Percentiles rank a stretch among this genome's conserved stretches.
These are phyloP conservation scores for Notodonta dromedarius DNA, from an alignment of 2,888 invertebrate genomes.

Conservation along the genomic window DNA sequence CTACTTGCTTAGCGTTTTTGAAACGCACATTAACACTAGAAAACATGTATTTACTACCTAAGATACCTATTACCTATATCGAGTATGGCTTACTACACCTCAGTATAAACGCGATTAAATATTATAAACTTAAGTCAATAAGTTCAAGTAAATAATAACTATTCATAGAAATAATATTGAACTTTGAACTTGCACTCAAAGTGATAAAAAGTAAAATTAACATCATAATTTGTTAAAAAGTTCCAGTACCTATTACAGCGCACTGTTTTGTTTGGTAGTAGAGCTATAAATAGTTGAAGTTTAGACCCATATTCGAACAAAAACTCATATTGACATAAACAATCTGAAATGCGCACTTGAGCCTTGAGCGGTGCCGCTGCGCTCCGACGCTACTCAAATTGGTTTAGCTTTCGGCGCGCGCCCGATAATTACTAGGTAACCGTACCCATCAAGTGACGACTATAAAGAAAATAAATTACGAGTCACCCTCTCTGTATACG, in stretches of 20 bases:
- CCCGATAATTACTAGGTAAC: slow-evolving; percentile 77
- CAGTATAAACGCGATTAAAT: too few relatives aligned
- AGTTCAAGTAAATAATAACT: background rate
- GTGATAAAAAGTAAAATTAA: slow-evolving; percentile 14
- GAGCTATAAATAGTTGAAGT: slow-evolving; percentile 58
- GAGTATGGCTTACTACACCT: too few relatives aligned
- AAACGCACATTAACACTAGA: too few relatives aligned
- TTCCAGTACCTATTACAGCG: slow-evolving; percentile 25
- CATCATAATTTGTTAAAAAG: slow-evolving; percentile 16
- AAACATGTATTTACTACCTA: too few relatives aligned
- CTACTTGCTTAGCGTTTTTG: too few relatives aligned
- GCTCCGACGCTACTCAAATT: slow-evolving; percentile 62
- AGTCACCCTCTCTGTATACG: slow-evolving; percentile 61
- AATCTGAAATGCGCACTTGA: slow-evolving; percentile 75
- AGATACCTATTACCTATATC: too few relatives aligned
- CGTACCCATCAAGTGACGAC: slow-evolving; percentile 70
- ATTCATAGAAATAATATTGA: slow-evolving; percentile 15
- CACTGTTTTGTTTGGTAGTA: slow-evolving; percentile 45
- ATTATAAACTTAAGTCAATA: too few relatives aligned
- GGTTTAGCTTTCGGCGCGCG: slow-evolving; percentile 75
- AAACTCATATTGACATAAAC: slow-evolving; percentile 73
- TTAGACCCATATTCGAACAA: slow-evolving; percentile 57
- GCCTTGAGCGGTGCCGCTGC: slow-evolving; percentile 39
- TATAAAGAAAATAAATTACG: slow-evolving; percentile 78
- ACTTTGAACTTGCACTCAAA: slow-evolving; percentile 14